Evolutionary conservation across 2,113 vertebrate species (phyloP), one percentile per base, ranked within the genome.

Genomic region (Perca fluviatilis): DNA sequence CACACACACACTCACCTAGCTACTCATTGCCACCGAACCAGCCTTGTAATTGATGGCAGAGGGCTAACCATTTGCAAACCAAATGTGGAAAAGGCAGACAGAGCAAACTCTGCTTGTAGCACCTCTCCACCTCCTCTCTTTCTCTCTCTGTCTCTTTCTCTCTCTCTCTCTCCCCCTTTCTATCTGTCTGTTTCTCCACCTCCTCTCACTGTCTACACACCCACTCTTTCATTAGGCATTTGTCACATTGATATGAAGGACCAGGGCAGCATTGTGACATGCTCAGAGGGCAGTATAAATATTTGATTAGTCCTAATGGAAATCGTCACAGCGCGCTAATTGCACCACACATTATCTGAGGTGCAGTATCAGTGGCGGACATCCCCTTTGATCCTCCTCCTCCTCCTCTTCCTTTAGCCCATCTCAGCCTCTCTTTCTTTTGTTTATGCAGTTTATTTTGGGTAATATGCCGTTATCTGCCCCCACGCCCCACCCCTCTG

Each of bases 221-320:
- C 86, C 94, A 91, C 80, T 83, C 87, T 92, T 90, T 93, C 95
- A 95, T 95, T 95, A 92, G 92, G 91, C 95, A 95, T 98, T 97
- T 98, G 97, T 96, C 96, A 98, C 97, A 96, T 96, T 98, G 98
- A 99, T 97, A 97, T 96, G 93, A 96, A 94, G 89, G 79, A 90
- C 58, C 80, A 7, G 93, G 94, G 95, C 88, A 80, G 88, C 90
- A 78, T 96, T 96, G 95, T 95, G 96, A 98, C 97, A 97, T 97
- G 96, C 97, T 96, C 96, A 94, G 87, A 91, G 96, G 96, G 96
- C 95, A 97, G 95, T 93, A 99, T 99, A 99, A 99, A 99, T 99
- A 99, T 99, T 99, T 99, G 96, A 99, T 99, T 96, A 99, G 96
- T 95, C 94, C 93, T 99, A 99, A 99, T 99, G 98, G 97, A 97